Evolutionary conservation across 1,140 invertebrate genomes (phyloP), one percentile per base, ranked within the genome.

Genomic region (Drosophila eugracilis): DNA sequence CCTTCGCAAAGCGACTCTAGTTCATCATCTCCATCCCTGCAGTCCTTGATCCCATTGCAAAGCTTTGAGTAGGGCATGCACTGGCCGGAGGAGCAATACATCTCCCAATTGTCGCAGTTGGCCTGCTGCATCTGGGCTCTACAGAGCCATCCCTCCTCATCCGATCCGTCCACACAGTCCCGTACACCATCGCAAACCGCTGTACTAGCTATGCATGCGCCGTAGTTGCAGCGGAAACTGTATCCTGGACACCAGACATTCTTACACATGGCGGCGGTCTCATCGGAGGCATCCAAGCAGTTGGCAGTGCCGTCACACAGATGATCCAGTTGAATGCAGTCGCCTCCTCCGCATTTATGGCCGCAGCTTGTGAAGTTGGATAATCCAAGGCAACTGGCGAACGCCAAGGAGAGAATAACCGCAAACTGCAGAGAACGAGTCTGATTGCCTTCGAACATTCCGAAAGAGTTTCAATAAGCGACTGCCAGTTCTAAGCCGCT

Each of bases 81-180:
- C 15, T 75, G 50, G 9, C 73, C 73, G 14, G 72, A 67, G 24
- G 41, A 41, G 30, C 73, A 75, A 15, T 57, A 58, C 6, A 75
- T 32, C n/a, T 75, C 73, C 39, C 71, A 58, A 17, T 67, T 48
- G 28, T 75, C 71, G 24, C 73, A 75, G 30, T 75, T 75, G 19
- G 52, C 73, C 47, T 75, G 53, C 42, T 41, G 47, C 60, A 67
- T 67, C 15, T 75, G 71, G 0, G 73, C 58, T 7, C 44, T 48
- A 19, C 78, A 75, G 14, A 78, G 15, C 70, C 65, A 77, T 7
- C 45, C 7, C 5, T 75, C 26, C 34, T 84, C 79, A 90, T 97
- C 96, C 2, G 95, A 96, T 17, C 93, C 93, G 75, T 96, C 94
- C 0, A 92, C 41, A 84, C 95, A 96, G 58, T 96, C 93, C 26